A percentile compares a stretch with the other conserved stretches of the same genome.
Conservation (phyloP, 2,113 vertebrate species). For the Holacanthus passer region DNA sequence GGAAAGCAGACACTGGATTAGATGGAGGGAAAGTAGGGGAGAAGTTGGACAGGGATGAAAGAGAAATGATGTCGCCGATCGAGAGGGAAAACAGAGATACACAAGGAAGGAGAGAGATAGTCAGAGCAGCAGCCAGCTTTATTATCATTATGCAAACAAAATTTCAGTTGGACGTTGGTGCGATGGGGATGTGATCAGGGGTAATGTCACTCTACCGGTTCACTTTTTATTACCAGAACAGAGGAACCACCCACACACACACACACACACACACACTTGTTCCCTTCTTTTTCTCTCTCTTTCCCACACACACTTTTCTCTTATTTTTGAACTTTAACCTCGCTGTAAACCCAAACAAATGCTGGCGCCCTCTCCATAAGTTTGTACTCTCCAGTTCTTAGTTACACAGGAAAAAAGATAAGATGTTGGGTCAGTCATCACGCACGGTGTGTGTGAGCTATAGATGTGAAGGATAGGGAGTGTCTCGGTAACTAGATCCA, state of each 20-base stretch:
- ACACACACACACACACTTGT: neutral
- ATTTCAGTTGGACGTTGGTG: conserved; percentile 57
- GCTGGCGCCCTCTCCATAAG: conserved; percentile 20
- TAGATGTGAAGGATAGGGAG: conserved; percentile 67
- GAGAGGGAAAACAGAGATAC: conserved; percentile 23
- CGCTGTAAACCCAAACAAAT: conserved; percentile 23
- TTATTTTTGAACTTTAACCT: conserved; percentile 16
- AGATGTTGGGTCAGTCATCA: conserved; percentile 39
- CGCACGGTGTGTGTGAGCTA: conserved; percentile 40
- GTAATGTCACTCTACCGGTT: conserved; percentile 67
- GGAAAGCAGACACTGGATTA: conserved; percentile 11
- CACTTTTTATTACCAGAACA: conserved; percentile 34
- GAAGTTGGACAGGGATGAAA: conserved; percentile 46
- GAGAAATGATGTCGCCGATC: conserved; percentile 1
- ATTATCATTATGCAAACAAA: conserved; percentile 64
- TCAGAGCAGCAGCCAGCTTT: neutral
- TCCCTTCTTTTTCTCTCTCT: neutral
- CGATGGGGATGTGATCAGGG: neutral
- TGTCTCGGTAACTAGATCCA: conserved; percentile 76
- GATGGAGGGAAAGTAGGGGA: conserved; percentile 10
- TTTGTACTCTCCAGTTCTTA: conserved; percentile 12
- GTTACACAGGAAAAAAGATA: conserved; percentile 21
- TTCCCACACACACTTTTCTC: neutral
- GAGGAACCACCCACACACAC: conserved; percentile 14
- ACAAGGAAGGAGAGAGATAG: neutral